Base-by-base conservation (phyloP, 2,113 vertebrate genomes). In the Planiliza haematocheilus region DNA sequence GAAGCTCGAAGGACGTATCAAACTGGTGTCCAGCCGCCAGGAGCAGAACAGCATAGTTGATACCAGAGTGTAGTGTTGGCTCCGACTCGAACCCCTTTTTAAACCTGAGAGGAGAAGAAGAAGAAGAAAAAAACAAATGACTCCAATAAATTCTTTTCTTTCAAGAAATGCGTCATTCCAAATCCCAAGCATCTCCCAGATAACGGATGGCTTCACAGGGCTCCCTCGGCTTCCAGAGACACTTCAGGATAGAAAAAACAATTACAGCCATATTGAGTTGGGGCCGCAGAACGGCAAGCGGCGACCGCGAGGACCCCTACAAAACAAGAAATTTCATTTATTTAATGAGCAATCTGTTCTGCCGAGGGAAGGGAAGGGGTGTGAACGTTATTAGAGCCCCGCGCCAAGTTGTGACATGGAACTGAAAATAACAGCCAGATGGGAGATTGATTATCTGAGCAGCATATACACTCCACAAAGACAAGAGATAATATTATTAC, bases 61-160 rank as follows among this genome's bases (percentile, higher is more conserved):
- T 99, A 61, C 98, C 98, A n/a, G 98, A 97, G 86, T 97, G 97
- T 70, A 99, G 91, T 0, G 97, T 98, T 88, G 98, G 98, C 93
- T 99, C 98, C 0, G 97, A 98, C 87, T 98, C 97, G 93, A 99
- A 99, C 0, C 97, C 97, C 88, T 93, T 96, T 93, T 94, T 96
- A 91, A 96, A 99, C 98, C 98, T 99, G 91, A 37, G 86, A 90
- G 42, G 8, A 67, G 18, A 52, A 61, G n/a, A 70, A 62, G n/a
- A n/a, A n/a, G n/a, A n/a, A n/a, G n/a, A 10, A 57, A 16, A 43
- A 20, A 57, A 60, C 39, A 49, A 62, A 66, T 14, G 4, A 72
- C 43, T 81, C 30, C 34, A 81, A 76, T 70, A 70, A 81, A 80
- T 55, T 62, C 1, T 10, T 36, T 43, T 59, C 50, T 16, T 52